Evolutionary conservation across 1,140 invertebrate genomes (phyloP).

Genomic region (Cyphomyrmex costatus): DNA sequence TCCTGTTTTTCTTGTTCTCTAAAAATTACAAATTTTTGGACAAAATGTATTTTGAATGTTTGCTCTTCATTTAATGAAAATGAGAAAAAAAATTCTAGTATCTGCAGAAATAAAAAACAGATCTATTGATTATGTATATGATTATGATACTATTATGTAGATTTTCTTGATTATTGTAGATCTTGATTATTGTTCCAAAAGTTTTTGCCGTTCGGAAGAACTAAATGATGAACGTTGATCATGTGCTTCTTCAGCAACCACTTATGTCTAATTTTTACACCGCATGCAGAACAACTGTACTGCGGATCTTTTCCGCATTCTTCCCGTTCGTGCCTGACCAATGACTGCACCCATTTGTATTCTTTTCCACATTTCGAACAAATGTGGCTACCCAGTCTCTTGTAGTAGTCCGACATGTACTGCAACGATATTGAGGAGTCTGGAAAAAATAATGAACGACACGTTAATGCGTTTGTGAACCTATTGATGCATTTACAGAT

Average conservation of each 20-base stretch:
- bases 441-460: constrained; percentile 70
- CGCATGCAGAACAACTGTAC: constrained; percentile 82
- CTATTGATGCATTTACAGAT: not conserved
- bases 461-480: constrained; percentile 58
- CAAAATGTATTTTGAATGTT: too few relatives aligned
- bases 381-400: constrained; percentile 79
- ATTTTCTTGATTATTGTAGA: not conserved
- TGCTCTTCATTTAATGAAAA: too few relatives aligned
- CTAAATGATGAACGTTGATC: constrained; percentile 78
- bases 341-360: constrained; percentile 86
- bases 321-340: constrained; percentile 86
- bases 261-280: constrained; percentile 81
- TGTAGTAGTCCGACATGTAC: constrained; percentile 78
- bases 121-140: not conserved
- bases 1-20: too few relatives aligned
- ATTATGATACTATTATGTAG: not conserved
- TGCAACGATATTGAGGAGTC: constrained; percentile 72
- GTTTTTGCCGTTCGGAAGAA: constrained; percentile 60
- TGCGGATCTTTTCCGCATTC: constrained; percentile 86
- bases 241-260: constrained; percentile 85
- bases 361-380: constrained; percentile 85
- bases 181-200: constrained; percentile 24
- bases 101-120: too few relatives aligned
- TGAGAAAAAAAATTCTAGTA: too few relatives aligned
- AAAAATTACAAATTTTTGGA: too few relatives aligned